A percentile compares a stretch with the other conserved stretches of the same genome.
phyloP scores from a whole-genome alignment of 2,113 vertebrate species.

The Sorex fumeus region DNA sequence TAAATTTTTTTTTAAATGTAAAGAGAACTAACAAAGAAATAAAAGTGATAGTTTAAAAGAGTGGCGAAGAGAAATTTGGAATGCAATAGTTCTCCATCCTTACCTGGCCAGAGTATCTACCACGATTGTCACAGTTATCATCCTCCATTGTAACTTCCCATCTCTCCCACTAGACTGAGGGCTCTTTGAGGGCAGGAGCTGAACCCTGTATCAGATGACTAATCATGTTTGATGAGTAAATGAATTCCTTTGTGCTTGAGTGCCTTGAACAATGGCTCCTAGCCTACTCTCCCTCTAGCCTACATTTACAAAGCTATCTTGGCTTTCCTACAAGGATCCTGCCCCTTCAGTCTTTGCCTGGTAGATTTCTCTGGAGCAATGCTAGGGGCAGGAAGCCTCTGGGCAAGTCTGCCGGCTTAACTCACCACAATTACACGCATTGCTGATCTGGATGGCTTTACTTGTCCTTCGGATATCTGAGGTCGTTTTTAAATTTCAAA shows the following conservation, averaged over 20 bases:
- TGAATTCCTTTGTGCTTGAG: slow-evolving; percentile 8
- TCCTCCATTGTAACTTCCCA: slow-evolving; percentile 10
- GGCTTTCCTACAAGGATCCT: neutral
- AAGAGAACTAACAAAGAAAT: slow-evolving; percentile 38
- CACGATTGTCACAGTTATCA: slow-evolving; percentile 50
- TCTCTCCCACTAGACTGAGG: neutral
- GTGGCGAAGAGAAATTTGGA: neutral
- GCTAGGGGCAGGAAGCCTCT: neutral
- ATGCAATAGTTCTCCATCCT: neutral
- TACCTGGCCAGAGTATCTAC: neutral
- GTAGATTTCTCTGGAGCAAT: too few relatives aligned
- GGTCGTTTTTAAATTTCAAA: slow-evolving; percentile 37
- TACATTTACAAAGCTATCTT: neutral
- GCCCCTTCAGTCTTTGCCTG: neutral
- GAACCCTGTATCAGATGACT: neutral
- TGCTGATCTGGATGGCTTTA: slow-evolving; percentile 74
- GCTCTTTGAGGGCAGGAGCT: slow-evolving; percentile 42
- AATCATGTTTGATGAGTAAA: neutral
- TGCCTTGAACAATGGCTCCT: too few relatives aligned
- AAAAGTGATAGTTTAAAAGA: neutral
- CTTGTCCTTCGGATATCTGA: slow-evolving; percentile 55
- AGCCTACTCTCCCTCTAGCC: neutral
- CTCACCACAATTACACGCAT: neutral
- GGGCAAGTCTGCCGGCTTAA: neutral
- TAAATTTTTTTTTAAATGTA: neutral